Conservation (phyloP, 2,797 vertebrate genomes). For the Fistularia commersonii region DNA sequence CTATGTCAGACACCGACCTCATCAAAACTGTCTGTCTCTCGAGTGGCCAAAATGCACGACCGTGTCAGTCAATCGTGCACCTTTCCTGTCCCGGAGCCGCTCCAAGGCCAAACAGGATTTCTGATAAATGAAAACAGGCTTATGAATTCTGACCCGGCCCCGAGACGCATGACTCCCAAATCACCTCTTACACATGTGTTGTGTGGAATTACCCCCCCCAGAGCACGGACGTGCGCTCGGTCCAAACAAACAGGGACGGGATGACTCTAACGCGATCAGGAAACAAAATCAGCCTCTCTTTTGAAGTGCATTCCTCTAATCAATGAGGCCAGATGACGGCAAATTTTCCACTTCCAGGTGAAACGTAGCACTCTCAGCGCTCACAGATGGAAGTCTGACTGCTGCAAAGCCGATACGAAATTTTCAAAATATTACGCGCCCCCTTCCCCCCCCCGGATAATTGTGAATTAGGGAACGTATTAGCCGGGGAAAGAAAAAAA, state of each 20-base stretch:
- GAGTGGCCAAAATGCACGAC: too few species aligned
- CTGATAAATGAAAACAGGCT: constrained; percentile 39
- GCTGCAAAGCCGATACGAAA: constrained; percentile 15
- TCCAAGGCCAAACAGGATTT: constrained; percentile 1
- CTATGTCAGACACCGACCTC: not conserved
- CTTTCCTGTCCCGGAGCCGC: not conserved
- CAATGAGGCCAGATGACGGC: constrained; percentile 33
- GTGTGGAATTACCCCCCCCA: constrained; percentile 39
- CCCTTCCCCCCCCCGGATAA: not conserved
- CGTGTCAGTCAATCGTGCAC: not conserved
- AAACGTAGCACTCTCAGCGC: not conserved
- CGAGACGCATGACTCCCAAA: constrained; percentile 40
- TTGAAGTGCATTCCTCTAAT: constrained; percentile 55
- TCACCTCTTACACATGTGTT: constrained; percentile 39
- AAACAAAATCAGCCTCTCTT: constrained; percentile 41
- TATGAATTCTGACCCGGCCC: constrained; percentile 32
- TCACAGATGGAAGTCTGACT: constrained; percentile 9
- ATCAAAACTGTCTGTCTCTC: not conserved
- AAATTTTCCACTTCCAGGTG: constrained; percentile 60
- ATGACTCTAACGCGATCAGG: constrained; percentile 50
- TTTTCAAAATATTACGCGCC: constrained; percentile 8
- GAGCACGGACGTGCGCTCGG: constrained; percentile 22
- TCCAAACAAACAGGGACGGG: constrained; percentile 47
- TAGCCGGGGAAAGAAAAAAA: too few species aligned
- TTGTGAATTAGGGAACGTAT: too few species aligned